A percentile compares a stretch with the other conserved stretches of the same genome.
These are phyloP conservation scores for Araneus ventricosus DNA, from an alignment of 1,140 invertebrate genomes.

Conservation along the genomic window DNA sequence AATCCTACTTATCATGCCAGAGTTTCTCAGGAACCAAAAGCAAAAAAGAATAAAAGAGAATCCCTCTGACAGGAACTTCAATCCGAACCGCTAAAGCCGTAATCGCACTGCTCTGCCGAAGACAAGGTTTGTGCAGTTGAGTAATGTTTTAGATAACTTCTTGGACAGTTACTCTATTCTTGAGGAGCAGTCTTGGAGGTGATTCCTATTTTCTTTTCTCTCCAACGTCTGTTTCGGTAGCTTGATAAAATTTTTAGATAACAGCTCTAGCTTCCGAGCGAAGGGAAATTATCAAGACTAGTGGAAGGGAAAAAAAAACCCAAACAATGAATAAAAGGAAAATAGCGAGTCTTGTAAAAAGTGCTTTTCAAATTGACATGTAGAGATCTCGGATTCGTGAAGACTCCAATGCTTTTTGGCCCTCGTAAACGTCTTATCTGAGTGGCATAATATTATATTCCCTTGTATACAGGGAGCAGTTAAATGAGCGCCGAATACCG, in stretches of 20 bases:
- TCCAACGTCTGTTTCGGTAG: constrained; percentile 11
- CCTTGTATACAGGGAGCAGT: constrained; percentile 35
- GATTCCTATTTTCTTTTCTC: constrained; percentile 29
- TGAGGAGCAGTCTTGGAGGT: not conserved
- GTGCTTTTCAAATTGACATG: constrained; percentile 21
- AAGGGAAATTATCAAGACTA: constrained; percentile 45
- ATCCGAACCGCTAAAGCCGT: not conserved
- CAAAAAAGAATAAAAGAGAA: constrained; percentile 24
- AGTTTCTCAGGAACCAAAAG: not conserved
- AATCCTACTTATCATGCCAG: not conserved
- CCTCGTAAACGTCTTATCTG: constrained; percentile 30
- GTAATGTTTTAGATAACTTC: constrained; percentile 43
- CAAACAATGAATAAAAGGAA: not conserved
- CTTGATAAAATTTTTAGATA: constrained; percentile 45
- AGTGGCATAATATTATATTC: not conserved
- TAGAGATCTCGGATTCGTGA: not conserved
- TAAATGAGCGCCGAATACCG: not conserved
- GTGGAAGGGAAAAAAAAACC: not conserved
- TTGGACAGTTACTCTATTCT: constrained; percentile 15
- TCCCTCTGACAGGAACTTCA: not conserved
- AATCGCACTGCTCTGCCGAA: not conserved
- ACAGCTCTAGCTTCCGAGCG: not conserved
- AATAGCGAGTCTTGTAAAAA: not conserved
- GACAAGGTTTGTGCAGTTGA: constrained; percentile 18
- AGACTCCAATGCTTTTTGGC: not conserved